Evolutionary conservation across 2,888 invertebrate genomes (phyloP).

Genomic region (Melipona bicolor): DNA sequence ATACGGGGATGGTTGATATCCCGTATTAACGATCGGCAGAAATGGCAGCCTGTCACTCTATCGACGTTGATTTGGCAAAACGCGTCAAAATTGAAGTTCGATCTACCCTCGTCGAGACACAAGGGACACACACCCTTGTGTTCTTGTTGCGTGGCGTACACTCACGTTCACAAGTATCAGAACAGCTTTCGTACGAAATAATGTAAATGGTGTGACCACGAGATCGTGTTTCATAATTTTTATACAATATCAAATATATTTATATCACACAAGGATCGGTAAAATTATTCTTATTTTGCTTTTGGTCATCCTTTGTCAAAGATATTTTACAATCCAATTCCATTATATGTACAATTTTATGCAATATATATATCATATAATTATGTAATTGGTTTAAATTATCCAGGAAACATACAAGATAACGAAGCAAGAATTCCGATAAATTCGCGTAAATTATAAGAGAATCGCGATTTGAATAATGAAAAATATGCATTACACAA

Average conservation of each 20-base stretch:
- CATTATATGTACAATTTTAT: too few relatives aligned
- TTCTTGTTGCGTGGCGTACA: neutral
- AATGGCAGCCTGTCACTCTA: slow-evolving; percentile 56
- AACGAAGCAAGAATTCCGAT: neutral
- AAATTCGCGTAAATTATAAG: neutral
- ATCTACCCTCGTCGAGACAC: slow-evolving; percentile 26
- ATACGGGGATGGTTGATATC: slow-evolving; percentile 38
- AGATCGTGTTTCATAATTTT: too few relatives aligned
- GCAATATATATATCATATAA: too few relatives aligned
- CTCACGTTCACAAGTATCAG: neutral
- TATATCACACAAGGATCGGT: too few relatives aligned
- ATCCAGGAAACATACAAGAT: neutral
- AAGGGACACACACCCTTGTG: slow-evolving; percentile 22
- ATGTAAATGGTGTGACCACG: neutral
- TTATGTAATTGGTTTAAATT: neutral
- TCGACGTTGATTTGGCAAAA: slow-evolving; percentile 60
- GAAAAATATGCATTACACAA: too few relatives aligned
- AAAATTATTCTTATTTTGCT: too few relatives aligned
- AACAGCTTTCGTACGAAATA: neutral
- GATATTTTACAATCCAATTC: too few relatives aligned
- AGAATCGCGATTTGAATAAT: neutral
- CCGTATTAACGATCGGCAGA: slow-evolving; percentile 41
- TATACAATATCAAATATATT: too few relatives aligned
- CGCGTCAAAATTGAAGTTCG: slow-evolving; percentile 57
- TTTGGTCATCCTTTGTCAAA: too few relatives aligned